These are phyloP conservation scores for Myotis findleyi DNA, from an alignment of 2,797 vertebrate species.

Conservation along the genomic window DNA sequence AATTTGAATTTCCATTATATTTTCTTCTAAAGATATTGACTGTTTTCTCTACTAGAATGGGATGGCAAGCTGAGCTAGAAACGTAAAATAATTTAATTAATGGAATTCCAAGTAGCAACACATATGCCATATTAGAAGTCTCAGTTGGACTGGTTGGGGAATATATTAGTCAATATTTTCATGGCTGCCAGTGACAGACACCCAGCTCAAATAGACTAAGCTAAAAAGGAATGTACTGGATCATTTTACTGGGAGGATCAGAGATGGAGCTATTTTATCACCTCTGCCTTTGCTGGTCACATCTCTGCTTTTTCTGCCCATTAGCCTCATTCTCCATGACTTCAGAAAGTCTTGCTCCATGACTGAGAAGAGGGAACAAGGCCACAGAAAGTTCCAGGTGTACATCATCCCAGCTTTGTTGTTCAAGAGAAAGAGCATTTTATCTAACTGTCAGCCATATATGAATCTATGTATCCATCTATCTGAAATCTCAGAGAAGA, in stretches of 20 bases:
- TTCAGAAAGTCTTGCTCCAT: not conserved
- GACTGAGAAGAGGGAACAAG: not conserved
- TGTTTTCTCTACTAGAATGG: constrained; percentile 22
- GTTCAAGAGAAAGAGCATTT: not conserved
- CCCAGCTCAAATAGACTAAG: not conserved
- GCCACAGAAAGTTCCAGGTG: not conserved
- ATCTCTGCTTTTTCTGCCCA: not conserved
- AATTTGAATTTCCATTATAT: constrained; percentile 25
- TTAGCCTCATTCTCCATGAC: not conserved
- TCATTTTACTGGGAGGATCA: not conserved
- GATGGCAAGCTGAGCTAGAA: not conserved
- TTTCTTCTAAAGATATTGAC: constrained; percentile 43
- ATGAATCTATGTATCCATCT: not conserved
- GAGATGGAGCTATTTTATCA: not conserved
- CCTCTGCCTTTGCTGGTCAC: not conserved
- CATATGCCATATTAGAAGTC: not conserved
- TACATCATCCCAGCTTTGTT: not conserved
- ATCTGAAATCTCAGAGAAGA: constrained; percentile 25
- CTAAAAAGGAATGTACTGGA: not conserved
- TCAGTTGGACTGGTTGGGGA: not conserved
- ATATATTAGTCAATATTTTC: not conserved
- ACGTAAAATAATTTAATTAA: constrained; percentile 17
- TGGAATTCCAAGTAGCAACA: not conserved
- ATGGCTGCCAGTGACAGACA: not conserved
- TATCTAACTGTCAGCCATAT: not conserved